Evolutionary conservation across 2,797 vertebrate genomes (phyloP), one percentile per base, ranked within the genome.

Genomic region (Lophius americanus): DNA sequence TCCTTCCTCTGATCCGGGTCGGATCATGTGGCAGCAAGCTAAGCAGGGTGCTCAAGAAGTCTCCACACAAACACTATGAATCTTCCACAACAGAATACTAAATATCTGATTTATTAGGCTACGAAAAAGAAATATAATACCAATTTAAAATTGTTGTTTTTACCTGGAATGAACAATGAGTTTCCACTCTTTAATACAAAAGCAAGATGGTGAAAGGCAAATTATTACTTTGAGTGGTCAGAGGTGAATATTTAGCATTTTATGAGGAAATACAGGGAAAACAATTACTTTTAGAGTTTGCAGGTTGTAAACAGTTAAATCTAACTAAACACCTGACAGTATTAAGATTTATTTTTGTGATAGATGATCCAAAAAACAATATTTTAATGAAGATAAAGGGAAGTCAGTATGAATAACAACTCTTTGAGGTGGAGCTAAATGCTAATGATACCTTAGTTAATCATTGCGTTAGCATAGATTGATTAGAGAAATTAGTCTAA

Each of bases 141-240:
- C 42, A 35, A 61, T 49, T 52, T 44, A 48, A 14, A 36, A 39
- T 50, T 39, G 9, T 50, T 44, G 9, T 55, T 36, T 57, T 5
- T 5, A 51, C 6, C 5, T 60, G 23, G 13, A 51, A 9, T 13
- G 5, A 13, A 43, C 37, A 48, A 2, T 52, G 11, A 38, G 3
- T 37, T 49, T 42, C 10, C 14, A 37, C 9, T 5, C 2, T 69
- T 64, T 47, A 39, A 71, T 37, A 36, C 12, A 54, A 39, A 48
- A 49, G 32, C 35, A 38, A 37, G 23, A 50, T 60, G 35, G 54
- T 14, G n/a, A 68, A 48, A 11, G 68, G 3, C 9, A 13, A 36
- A 51, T 1, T 51, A 11, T 50, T 9, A 32, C 2, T 33, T 35
- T 44, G 12, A 7, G 2, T 32, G 59, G 38, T 37, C 44, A 43